Base-by-base conservation (phyloP, 1,140 invertebrate species). In the Drosophila triauraria region DNA sequence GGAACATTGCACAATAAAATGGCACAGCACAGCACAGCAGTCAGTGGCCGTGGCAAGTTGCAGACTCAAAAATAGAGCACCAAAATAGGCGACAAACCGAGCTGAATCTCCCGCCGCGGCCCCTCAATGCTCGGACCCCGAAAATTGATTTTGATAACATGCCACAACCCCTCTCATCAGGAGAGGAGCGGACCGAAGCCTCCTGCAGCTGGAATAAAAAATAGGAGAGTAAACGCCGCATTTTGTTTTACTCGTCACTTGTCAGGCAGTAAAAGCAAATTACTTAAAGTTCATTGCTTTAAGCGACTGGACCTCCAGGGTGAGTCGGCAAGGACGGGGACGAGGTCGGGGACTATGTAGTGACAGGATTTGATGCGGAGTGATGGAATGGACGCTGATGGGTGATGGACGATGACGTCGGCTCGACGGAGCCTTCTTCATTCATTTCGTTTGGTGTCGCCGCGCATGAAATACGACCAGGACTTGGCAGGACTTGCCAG, bases 221-320 rank as follows among this genome's bases (percentile, higher is more conserved):
- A 78, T 63, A 43, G 25, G n/a, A 78, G 63, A 67, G 46, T 82
- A 74, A 87, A 65, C 65, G 77, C 67, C 80, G 65, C 76, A 88
- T 82, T 87, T 84, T 84, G 83, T 80, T 78, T 70, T 71, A 78
- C 65, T 69, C 74, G 74, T 84, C 80, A 90, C 85, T 90, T 90
- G 85, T 90, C 85, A 90, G 75, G 78, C 82, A 76, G 80, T 85
- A 82, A 90, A 90, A 85, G 68, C 81, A 90, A 90, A 90, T 90
- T 90, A 85, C 85, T 85, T 90, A 80, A 90, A 90, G 85, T 85
- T 90, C 85, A 90, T 90, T 90, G 86, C 86, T 79, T 90, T 85
- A 90, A 90, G 85, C 77, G 81, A 58, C 50, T 51, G 81, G 68
- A 63, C 63, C 32, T 35, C 32, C 10, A 35, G 32, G 32, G 32